Base-by-base conservation (phyloP, 2,113 vertebrate species). In the Dasyornis broadbenti region DNA sequence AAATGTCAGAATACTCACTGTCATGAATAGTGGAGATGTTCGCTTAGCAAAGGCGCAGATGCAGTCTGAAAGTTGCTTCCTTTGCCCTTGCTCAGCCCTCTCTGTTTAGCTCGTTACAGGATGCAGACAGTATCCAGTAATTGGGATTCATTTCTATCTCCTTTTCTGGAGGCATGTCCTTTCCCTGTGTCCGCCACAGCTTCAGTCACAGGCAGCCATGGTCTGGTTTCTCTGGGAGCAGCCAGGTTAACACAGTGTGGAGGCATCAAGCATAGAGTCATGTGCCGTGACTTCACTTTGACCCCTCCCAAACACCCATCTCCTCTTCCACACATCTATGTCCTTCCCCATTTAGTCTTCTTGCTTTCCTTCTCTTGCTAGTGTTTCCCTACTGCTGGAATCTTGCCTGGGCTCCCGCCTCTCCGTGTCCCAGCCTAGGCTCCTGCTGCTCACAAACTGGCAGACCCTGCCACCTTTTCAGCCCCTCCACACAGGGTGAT, bases 91-190 rank as follows among this genome's bases (percentile, higher is more conserved):
- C 68, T 85, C 75, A 82, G 76, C 57, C 45, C 10, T 59, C 63
- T 82, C 47, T 66, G 44, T 73, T 91, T 59, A 90, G 94, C 56
- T 93, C 1, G 0, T 73, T 90, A 82, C 33, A 61, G 54, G 77
- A 45, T 76, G 35, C 40, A 81, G 71, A 26, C 60, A 63, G 71
- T 54, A 60, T 90, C 59, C 85, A 72, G 60, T 82, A 72, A 59
- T 39, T 53, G 0, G 63, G 82, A 90, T 93, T 86, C 35, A 21
- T 88, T 91, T 89, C 90, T 91, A 60, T 91, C 78, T 93, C 82
- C 86, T 92, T 89, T 72, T 94, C 68, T 71, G 91, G 80, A 86
- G 89, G 44, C 57, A 89, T 16, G 31, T 86, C 60, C 39, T 86
- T 81, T 40, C 72, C 24, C 56, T 60, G 44, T 0, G 17, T 47